Evolutionary conservation across 2,888 invertebrate species (phyloP).

Genomic region (Tenthredo amoena): DNA sequence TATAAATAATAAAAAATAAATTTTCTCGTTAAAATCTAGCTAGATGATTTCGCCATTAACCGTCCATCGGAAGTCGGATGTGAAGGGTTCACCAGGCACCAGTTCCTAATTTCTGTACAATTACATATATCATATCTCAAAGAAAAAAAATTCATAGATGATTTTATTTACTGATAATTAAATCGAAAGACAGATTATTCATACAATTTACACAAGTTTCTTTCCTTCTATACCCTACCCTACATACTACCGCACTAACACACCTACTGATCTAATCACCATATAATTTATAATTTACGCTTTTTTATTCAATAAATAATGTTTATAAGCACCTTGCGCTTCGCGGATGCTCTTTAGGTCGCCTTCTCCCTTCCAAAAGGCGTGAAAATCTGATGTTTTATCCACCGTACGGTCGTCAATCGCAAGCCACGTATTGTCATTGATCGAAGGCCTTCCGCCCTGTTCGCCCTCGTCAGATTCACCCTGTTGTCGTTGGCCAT

Average conservation of each 20-base stretch:
- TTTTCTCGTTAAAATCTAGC: neutral
- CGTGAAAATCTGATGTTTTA: slow-evolving; percentile 76
- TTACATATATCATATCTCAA: neutral
- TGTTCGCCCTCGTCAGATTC: slow-evolving; percentile 71
- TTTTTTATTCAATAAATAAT: slow-evolving; percentile 54
- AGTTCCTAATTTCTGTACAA: neutral
- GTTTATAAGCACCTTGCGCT: slow-evolving; percentile 78
- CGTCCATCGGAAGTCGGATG: neutral
- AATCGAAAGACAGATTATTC: neutral
- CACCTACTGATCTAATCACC: neutral
- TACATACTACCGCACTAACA: neutral
- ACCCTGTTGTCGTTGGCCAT: slow-evolving; percentile 68
- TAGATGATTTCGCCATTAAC: neutral
- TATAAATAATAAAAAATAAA: neutral
- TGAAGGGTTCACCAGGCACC: neutral
- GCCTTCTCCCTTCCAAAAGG: slow-evolving; percentile 83
- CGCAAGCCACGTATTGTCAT: slow-evolving; percentile 36
- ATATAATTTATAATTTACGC: neutral
- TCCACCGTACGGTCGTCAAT: neutral
- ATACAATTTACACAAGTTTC: slow-evolving; percentile 6
- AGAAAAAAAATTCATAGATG: neutral
- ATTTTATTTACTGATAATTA: slow-evolving; percentile 1
- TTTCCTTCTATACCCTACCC: neutral
- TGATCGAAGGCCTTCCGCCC: slow-evolving; percentile 49
- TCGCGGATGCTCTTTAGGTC: slow-evolving; percentile 81